Percentiles rank a stretch among this genome's conserved stretches.
phyloP scores from a whole-genome alignment of 2,113 vertebrate species.

The Rhegmatorhina hoffmannsi region DNA sequence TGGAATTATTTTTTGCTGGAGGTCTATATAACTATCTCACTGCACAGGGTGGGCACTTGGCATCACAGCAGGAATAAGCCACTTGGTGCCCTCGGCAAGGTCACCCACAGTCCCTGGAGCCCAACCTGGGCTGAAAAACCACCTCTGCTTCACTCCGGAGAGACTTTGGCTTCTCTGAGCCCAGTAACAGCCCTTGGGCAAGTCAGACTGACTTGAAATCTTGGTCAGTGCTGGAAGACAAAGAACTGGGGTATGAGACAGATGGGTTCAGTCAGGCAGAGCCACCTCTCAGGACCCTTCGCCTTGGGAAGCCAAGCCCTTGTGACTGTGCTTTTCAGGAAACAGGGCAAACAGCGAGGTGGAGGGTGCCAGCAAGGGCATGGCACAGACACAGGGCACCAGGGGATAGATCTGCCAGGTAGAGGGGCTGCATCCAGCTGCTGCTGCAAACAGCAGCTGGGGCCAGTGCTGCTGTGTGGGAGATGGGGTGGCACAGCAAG shows the following conservation, averaged over 20 bases:
- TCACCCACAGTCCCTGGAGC: neutral
- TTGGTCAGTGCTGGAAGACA: neutral
- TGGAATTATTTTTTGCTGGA: neutral
- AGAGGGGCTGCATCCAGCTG: neutral
- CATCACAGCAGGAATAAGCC: neutral
- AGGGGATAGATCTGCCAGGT: neutral
- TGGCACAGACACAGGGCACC: fast-evolving
- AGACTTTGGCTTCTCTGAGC: fast-evolving
- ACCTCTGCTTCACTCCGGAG: fast-evolving
- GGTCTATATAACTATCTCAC: neutral
- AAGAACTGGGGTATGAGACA: neutral
- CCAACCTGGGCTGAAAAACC: neutral
- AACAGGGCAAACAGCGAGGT: neutral
- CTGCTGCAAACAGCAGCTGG: neutral
- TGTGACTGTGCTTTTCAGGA: neutral
- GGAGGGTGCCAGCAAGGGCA: neutral
- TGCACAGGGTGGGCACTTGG: neutral
- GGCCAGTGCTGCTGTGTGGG: neutral
- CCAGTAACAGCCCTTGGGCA: neutral
- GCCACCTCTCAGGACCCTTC: fast-evolving
- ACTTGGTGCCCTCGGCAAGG: neutral
- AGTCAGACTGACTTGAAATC: neutral
- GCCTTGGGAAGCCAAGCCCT: neutral
- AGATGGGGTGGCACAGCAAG: conserved; percentile 21
- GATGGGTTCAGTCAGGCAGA: neutral